phyloP scores from a whole-genome alignment of 1,140 invertebrate genomes.

The Anastrepha ludens region DNA sequence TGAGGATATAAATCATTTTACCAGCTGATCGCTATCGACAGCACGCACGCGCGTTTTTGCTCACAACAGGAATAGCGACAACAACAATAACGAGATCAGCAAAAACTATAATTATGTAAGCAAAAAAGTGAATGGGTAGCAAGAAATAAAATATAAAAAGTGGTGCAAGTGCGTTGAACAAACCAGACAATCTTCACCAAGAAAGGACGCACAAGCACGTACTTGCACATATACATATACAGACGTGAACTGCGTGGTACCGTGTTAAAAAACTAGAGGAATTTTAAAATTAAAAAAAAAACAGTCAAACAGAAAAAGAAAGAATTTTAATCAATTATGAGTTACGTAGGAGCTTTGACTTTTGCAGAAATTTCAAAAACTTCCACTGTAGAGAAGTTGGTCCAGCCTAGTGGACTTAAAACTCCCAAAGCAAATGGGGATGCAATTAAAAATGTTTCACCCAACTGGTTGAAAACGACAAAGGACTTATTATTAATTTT shows the following conservation, averaged over 20 bases:
- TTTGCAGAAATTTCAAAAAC: no score
- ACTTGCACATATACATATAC: not conserved
- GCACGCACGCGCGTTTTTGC: slow-evolving; percentile 49
- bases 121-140: not conserved
- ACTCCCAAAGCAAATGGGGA: no score
- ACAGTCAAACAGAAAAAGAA: no score
- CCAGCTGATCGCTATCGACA: slow-evolving; percentile 44
- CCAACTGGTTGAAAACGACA: no score
- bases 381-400: no score
- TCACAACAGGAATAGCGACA: not conserved
- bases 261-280: no score
- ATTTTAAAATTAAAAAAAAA: no score
- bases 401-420: no score
- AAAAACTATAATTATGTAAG: not conserved
- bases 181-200: not conserved
- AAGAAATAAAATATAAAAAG: not conserved
- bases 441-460: no score
- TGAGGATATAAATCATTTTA: slow-evolving; percentile 45
- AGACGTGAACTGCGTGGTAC: not conserved
- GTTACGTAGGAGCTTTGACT: no score
- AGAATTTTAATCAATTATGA: no score
- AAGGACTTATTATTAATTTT: no score
- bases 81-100: not conserved
- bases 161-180: not conserved
- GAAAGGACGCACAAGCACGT: not conserved